Percentiles rank a stretch among this genome's conserved stretches.
phyloP scores from a whole-genome alignment of 1,140 invertebrate species.

The Drosophila orena region DNA sequence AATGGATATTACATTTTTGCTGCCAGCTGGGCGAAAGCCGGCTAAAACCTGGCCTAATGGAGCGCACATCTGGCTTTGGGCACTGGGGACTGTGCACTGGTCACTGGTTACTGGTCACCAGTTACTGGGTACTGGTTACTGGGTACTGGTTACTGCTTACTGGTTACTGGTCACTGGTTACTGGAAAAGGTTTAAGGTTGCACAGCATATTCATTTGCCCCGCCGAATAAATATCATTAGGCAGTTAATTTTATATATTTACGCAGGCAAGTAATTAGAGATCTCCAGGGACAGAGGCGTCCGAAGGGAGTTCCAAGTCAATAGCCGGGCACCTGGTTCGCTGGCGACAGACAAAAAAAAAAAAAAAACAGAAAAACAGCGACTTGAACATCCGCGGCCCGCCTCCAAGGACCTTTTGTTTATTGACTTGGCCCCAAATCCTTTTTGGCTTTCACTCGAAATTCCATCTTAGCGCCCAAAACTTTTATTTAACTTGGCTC shows the following conservation, averaged over 20 bases:
- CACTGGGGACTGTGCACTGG: too few relatives aligned
- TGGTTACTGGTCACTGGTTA: neutral
- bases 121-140: neutral
- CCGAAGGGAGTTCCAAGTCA: conserved; percentile 6
- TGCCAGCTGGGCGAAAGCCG: conserved; percentile 8
- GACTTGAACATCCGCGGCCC: neutral
- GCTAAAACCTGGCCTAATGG: conserved; percentile 29
- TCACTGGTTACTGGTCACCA: too few relatives aligned
- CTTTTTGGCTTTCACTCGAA: conserved; percentile 52
- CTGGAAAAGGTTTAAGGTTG: neutral
- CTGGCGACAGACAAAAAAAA: neutral
- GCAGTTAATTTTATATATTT: conserved; percentile 48
- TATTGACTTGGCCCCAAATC: conserved; percentile 60
- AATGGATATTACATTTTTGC: conserved; percentile 60
- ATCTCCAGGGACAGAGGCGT: neutral
- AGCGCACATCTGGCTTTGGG: conserved; percentile 20
- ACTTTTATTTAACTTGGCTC: conserved; percentile 65
- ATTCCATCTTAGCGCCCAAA: conserved; percentile 32
- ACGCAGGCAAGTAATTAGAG: conserved; percentile 39
- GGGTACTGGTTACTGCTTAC: neutral
- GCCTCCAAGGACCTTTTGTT: conserved; percentile 17
- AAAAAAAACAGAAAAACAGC: too few relatives aligned
- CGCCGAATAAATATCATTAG: conserved; percentile 43
- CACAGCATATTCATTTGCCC: too few relatives aligned
- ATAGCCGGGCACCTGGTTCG: neutral